A percentile compares a stretch with the other conserved stretches of the same genome.
Conservation (phyloP, 2,113 vertebrate genomes). For the Cervus canadensis region DNA sequence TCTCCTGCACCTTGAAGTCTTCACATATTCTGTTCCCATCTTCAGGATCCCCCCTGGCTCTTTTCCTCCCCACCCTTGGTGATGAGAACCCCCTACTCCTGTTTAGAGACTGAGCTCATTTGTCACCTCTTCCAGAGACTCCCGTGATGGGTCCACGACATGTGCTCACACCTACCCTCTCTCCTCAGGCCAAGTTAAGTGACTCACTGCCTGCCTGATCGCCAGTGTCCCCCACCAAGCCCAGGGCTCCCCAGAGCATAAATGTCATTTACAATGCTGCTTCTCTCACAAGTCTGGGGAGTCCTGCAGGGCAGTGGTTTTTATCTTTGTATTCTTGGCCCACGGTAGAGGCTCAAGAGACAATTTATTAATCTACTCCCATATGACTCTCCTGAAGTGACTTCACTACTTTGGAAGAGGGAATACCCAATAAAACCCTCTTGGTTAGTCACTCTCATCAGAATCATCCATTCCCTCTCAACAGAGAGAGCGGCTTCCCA, state of each 20-base stretch:
- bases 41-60: not conserved
- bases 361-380: not conserved
- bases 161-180: not conserved
- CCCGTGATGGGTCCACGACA: fast-evolving
- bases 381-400: not conserved
- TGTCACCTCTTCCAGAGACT: too few relatives aligned
- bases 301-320: not conserved
- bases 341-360: not conserved
- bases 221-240: too few relatives aligned
- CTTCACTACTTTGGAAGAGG: not conserved
- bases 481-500: not conserved
- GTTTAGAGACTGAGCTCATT: not conserved
- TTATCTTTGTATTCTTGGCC: not conserved
- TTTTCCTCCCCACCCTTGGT: not conserved
- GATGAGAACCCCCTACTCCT: not conserved
- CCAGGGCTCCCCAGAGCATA: not conserved
- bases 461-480: not conserved
- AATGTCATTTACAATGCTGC: not conserved
- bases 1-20: not conserved
- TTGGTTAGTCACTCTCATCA: not conserved
- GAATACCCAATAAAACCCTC: not conserved
- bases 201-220: not conserved
- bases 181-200: not conserved
- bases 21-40: not conserved
- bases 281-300: not conserved